Evolutionary conservation across 35 echinoderm and acorn worm genomes (phyloP), one percentile per base, ranked within the genome.

Genomic region (Diadema setosum): DNA sequence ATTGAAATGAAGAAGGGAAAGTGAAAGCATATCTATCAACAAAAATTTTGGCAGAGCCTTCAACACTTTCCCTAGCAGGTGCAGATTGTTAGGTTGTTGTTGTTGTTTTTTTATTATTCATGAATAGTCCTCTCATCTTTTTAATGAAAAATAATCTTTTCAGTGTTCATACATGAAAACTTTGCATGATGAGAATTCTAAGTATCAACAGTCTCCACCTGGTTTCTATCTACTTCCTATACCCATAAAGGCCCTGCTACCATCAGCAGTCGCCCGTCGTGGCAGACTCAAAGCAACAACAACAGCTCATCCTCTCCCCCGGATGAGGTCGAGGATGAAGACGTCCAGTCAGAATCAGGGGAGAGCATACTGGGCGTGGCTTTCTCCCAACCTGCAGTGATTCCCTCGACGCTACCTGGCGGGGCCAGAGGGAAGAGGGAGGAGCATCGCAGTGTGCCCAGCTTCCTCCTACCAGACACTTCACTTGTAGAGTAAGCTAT

Each of bases 241-340:
- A 52, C 9, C 9, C 9, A 11, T n/a, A 52, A 17, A 91, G 93
- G 88, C 21, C 83, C 93, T n/a, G 57, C 69, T 17, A 97, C 94
- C 20, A 97, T 97, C 33, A 93, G 90, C 57, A 97, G 94, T 24
- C 76, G 75, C 25, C 94, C 94, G 65, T 85, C 91, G 16, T 97
- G 94, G 94, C 75, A 97, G 46, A 86, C 41, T 15, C 75, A 33
- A 48, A 36, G 65, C 6, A 14, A 5, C 6, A 32, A 50, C 24
- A 49, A 85, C 5, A n/a, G n/a, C n/a, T n/a, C n/a, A n/a, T n/a
- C n/a, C n/a, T 78, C 70, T 16, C 0, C 37, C 27, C 17, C 25
- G n/a, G 73, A 78, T 42, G 39, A 44, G 36, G 48, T 52, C 9
- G 40, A 39, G 4, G 82, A 96, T 56, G 27, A 70, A 44, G 75